These are phyloP conservation scores for Aproaerema taeniolella DNA, from an alignment of 2,888 invertebrate species.

Conservation along the genomic window DNA sequence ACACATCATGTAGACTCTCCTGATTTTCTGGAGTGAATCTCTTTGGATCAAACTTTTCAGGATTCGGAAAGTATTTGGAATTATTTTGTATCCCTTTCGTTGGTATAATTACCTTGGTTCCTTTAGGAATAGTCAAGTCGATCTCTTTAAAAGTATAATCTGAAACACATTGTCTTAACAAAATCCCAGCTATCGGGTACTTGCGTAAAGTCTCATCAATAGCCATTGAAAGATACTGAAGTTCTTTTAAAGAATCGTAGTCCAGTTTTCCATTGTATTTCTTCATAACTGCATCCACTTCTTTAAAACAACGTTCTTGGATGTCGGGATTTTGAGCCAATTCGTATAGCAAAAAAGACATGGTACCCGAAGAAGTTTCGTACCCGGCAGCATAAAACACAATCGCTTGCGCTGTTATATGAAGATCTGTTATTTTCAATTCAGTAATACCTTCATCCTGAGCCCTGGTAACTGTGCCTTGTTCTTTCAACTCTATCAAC, in stretches of 20 bases:
- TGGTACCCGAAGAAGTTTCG: too few species aligned
- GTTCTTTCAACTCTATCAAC: conserved; percentile 32
- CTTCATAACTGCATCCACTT: conserved; percentile 29
- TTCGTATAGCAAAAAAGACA: too few species aligned
- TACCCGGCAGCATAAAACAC: too few species aligned
- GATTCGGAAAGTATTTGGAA: too few species aligned
- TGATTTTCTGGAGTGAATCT: conserved; percentile 27
- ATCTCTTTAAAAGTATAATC: conserved; percentile 24
- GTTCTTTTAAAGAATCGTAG: conserved; percentile 39
- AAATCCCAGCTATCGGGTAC: conserved; percentile 23
- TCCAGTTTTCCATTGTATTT: conserved; percentile 22
- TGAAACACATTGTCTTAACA: conserved; percentile 15
- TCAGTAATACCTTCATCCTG: conserved; percentile 31
- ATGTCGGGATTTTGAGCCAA: too few species aligned
- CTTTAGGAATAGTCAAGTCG: conserved; percentile 27
- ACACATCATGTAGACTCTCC: conserved; percentile 25
- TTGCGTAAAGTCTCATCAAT: conserved; percentile 30
- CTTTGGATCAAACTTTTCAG: conserved; percentile 33
- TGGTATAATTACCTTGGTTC: conserved; percentile 24
- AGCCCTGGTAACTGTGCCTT: conserved; percentile 27
- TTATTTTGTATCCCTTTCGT: conserved; percentile 33
- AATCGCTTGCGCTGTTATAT: too few species aligned
- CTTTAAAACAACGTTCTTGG: too few species aligned
- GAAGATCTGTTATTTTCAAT: too few species aligned
- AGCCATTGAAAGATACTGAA: conserved; percentile 36